These are phyloP conservation scores for Xenopus tropicalis DNA, from an alignment of 2,113 vertebrate genomes.

Conservation along the genomic window UCB_Xtro_10.0 CM004447.2:47106501-47107000, in stretches of 20 bases:
- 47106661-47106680: too few relatives aligned
- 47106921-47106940: constrained; percentile 8
- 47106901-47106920: constrained; percentile 48
- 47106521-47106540: too few relatives aligned
- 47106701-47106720: background rate
- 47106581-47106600: too few relatives aligned
- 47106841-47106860: constrained; percentile 22
- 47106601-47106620: too few relatives aligned
- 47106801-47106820: constrained; percentile 19
- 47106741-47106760: background rate
- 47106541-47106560: too few relatives aligned
- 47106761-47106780: background rate
- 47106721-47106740: background rate
- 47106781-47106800: constrained; percentile 4
- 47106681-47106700: too few relatives aligned
- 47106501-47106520: too few relatives aligned
- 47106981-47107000: constrained; percentile 30
- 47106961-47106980: constrained; percentile 37
- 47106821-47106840: constrained; percentile 14
- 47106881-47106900: constrained; percentile 40
- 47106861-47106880: constrained; percentile 35
- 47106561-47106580: too few relatives aligned
- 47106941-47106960: constrained; percentile 22
- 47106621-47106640: too few relatives aligned
- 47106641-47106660: too few relatives aligned